A percentile compares a stretch with the other conserved stretches of the same genome.
Conservation (phyloP, 2,797 vertebrate species). For the Argya squamiceps region DNA sequence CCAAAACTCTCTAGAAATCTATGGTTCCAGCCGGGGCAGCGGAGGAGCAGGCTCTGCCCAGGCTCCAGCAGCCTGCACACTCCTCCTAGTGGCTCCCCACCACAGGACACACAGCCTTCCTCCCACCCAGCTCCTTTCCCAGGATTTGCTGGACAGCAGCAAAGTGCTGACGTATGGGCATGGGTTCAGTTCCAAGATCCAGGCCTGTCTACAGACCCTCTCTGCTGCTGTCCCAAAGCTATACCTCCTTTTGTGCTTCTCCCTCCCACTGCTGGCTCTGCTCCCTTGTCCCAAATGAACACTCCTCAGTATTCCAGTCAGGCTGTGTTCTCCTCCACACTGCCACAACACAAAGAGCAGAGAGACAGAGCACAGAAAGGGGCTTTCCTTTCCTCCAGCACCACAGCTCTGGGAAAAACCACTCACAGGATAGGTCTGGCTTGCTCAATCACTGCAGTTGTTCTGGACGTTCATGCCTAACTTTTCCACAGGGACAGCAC, state of each 20-base stretch:
- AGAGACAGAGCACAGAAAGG: slow-evolving; percentile 4
- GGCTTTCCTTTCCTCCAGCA: not conserved
- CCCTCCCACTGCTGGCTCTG: slow-evolving; percentile 29
- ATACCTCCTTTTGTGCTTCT: slow-evolving; percentile 26
- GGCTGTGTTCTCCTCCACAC: not conserved
- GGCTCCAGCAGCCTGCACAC: not conserved
- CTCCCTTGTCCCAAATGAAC: slow-evolving; percentile 22
- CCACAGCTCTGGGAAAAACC: slow-evolving; percentile 1
- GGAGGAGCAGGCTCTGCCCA: not conserved
- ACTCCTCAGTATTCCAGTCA: slow-evolving; percentile 58
- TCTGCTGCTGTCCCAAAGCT: not conserved
- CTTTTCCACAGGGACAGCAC: not conserved
- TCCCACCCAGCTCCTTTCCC: not conserved
- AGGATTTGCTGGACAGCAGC: not conserved
- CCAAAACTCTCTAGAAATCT: not conserved
- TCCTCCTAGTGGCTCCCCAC: slow-evolving; percentile 35
- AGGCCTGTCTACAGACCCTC: not conserved
- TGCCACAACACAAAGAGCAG: slow-evolving; percentile 1
- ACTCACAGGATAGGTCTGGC: not conserved
- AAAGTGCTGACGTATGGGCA: not conserved
- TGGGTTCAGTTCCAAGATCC: slow-evolving; percentile 12
- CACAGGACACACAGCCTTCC: not conserved
- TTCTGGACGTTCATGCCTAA: not conserved
- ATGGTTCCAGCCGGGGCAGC: rapidly evolving
- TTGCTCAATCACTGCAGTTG: not conserved